Conservation (phyloP, 2,888 invertebrate genomes). For the Plagodis dolabraria region DNA sequence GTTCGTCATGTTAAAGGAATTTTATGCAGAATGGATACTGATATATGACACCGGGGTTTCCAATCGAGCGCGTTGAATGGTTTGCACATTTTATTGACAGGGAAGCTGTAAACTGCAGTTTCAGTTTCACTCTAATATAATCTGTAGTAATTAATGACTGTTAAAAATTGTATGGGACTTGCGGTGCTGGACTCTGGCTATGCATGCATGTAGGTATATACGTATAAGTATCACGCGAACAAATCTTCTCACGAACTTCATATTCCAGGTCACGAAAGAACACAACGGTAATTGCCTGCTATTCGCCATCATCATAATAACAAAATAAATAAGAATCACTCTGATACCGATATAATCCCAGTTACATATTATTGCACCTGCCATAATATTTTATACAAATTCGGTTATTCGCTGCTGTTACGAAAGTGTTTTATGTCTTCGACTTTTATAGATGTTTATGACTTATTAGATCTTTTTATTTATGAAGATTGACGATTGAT, state of each 20-base stretch:
- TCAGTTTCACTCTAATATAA: conserved; percentile 3
- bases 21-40: conserved; percentile 16
- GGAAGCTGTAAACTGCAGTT: background rate
- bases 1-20: conserved; percentile 26
- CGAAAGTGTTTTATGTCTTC: conserved; percentile 36
- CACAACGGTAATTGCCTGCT: conserved; percentile 66
- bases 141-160: conserved; percentile 3
- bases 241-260: conserved; percentile 60
- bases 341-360: conserved; percentile 42
- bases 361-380: conserved; percentile 37
- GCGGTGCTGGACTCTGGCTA: conserved; percentile 5
- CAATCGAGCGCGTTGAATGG: conserved; percentile 15
- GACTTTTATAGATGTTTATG: conserved; percentile 36
- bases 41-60: conserved; percentile 19
- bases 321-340: conserved; percentile 54
- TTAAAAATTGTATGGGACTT: background rate
- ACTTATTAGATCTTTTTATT: conserved; percentile 31
- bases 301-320: conserved; percentile 46
- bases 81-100: conserved; percentile 6
- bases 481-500: conserved; percentile 26
- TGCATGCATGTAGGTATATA: conserved; percentile 14
- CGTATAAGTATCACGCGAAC: conserved; percentile 48
- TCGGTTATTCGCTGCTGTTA: conserved; percentile 36
- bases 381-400: conserved; percentile 35
- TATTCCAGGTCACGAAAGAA: conserved; percentile 67